phyloP scores from a whole-genome alignment of 2,888 invertebrate species.

The Eulithis testata region DNA sequence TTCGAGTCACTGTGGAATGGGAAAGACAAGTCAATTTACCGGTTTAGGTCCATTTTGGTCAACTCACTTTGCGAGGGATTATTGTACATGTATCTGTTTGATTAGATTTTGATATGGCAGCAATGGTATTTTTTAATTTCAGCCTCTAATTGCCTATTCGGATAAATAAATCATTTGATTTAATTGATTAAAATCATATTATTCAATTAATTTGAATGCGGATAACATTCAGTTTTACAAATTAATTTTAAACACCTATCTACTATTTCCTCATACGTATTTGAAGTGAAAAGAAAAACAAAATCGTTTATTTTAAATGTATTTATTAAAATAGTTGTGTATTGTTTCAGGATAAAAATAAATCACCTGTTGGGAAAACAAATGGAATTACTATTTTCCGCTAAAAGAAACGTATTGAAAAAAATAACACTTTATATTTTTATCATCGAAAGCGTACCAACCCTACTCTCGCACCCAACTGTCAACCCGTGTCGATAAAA shows the following conservation, averaged over 20 bases:
- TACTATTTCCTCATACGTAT: background rate
- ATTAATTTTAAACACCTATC: too few relatives aligned
- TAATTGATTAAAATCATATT: too few relatives aligned
- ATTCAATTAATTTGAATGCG: too few relatives aligned
- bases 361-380: slow-evolving; percentile 1
- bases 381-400: background rate
- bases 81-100: background rate
- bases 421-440: slow-evolving; percentile 5
- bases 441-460: slow-evolving; percentile 29
- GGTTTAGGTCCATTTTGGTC: background rate
- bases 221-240: too few relatives aligned
- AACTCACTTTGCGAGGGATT: background rate
- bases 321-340: background rate
- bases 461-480: slow-evolving; percentile 39
- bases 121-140: too few relatives aligned
- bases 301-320: too few relatives aligned
- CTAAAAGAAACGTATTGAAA: slow-evolving; percentile 7
- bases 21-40: background rate
- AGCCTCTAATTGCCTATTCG: too few relatives aligned
- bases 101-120: background rate
- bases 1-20: slow-evolving; percentile 5
- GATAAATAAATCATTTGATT: too few relatives aligned
- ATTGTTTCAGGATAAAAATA: background rate
- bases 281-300: too few relatives aligned
- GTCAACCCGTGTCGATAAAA: slow-evolving; percentile 44